Evolutionary conservation across 64 coral and sea anemone genomes (phyloP).

Genomic region (Stylophora pistillata): DNA sequence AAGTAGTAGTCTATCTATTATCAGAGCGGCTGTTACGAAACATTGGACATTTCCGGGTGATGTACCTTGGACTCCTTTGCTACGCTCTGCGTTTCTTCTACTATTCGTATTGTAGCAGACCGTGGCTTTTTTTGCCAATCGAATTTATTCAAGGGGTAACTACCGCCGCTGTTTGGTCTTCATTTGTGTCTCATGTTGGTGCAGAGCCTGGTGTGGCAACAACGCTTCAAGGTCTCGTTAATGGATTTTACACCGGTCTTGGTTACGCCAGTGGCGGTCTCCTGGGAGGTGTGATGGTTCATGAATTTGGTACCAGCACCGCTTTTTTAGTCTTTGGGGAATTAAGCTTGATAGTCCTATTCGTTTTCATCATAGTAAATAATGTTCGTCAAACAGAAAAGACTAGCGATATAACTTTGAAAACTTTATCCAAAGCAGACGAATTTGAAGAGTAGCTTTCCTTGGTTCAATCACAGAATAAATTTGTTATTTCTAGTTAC

Average conservation of each 20-base stretch:
- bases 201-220: slow-evolving; percentile 72
- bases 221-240: slow-evolving; percentile 91
- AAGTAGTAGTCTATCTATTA: slow-evolving; percentile 82
- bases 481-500: not conserved
- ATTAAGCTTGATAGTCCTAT: slow-evolving; percentile 89
- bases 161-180: slow-evolving; percentile 93
- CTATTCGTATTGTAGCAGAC: slow-evolving; percentile 92
- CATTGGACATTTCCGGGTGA: slow-evolving; percentile 82
- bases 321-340: slow-evolving; percentile 95
- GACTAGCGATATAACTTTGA: not conserved
- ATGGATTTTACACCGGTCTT: slow-evolving; percentile 91
- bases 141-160: slow-evolving; percentile 96
- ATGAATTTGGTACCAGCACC: slow-evolving; percentile 91
- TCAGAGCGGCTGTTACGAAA: slow-evolving; percentile 85
- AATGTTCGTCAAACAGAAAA: slow-evolving; percentile 57
- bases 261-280: slow-evolving; percentile 91
- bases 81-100: slow-evolving; percentile 97
- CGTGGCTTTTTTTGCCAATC: slow-evolving; percentile 95
- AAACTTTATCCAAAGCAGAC: slow-evolving; percentile 20
- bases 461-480: not conserved
- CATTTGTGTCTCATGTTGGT: slow-evolving; percentile 96
- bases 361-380: slow-evolving; percentile 92
- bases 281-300: slow-evolving; percentile 89
- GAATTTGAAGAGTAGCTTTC: slow-evolving; percentile 10
- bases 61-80: slow-evolving; percentile 92